Conservation (phyloP, 1,140 invertebrate species). For the Helicoverpa zea region DNA sequence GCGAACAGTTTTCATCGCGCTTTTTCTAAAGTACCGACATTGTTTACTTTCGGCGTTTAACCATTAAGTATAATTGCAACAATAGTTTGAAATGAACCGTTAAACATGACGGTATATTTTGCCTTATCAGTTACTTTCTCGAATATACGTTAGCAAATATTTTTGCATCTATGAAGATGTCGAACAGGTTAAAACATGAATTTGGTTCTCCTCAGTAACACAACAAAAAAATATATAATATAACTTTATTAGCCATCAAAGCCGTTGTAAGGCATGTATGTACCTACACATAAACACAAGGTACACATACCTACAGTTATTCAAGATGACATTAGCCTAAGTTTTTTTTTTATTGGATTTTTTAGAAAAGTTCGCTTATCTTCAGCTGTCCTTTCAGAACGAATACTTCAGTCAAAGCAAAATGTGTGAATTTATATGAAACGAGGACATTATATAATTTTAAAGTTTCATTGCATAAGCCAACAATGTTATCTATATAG, state of each 20-base stretch:
- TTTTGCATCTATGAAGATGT: neutral
- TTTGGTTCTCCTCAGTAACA: too few species aligned
- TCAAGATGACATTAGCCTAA: too few species aligned
- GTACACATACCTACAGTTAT: too few species aligned
- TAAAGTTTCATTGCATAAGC: neutral
- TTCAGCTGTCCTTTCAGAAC: too few species aligned
- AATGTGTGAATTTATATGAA: neutral
- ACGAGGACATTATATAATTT: neutral
- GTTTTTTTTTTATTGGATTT: too few species aligned
- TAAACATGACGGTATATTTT: constrained; percentile 15
- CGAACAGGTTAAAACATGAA: neutral
- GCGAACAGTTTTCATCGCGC: neutral
- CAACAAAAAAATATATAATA: too few species aligned
- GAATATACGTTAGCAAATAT: neutral
- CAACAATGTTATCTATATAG: neutral
- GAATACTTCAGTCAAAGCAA: neutral
- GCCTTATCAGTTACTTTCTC: neutral
- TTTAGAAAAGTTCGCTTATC: too few species aligned
- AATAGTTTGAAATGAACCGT: constrained; percentile 39
- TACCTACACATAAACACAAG: too few species aligned
- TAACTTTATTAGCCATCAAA: too few species aligned
- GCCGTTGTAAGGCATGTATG: too few species aligned
- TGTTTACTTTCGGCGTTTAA: constrained; percentile 15
- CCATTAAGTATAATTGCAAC: constrained; percentile 23
- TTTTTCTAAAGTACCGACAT: neutral